Evolutionary conservation across 2,113 vertebrate species (phyloP), one percentile per base, ranked within the genome.

Genomic region (Crotophaga sulcirostris): DNA sequence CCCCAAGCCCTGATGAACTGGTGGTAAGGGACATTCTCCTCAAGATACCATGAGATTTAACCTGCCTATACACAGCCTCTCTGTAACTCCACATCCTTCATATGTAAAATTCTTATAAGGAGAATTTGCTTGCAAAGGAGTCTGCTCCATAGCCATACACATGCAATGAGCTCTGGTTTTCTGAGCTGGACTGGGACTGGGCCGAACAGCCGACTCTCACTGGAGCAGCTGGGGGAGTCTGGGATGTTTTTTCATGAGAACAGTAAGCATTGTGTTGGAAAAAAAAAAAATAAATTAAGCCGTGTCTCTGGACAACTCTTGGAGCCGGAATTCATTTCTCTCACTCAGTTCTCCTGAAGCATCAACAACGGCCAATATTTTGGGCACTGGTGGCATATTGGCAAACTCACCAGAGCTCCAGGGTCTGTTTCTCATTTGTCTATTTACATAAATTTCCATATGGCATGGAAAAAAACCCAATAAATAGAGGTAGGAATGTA

Each of bases 401-500:
- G 94, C 74, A 17, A 96, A 92, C 40, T 52, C 95, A 88, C 89
- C 89, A 96, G 60, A 68, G 79, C 87, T 93, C 91, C 72, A 21
- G 82, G 77, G 83, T 33, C 69, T 93, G 69, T 80, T 95, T 92
- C 93, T 97, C 95, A 93, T 97, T 87, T 91, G 79, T 49, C 9
- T 92, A 96, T 97, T 98, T 97, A 85, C 97, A 98, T 98, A 97
- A 97, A 97, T 97, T 97, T 97, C 87, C 97, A 97, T 96, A 54
- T 90, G 74, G 52, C 68, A 19, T n/a, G n/a, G 47, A 49, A 56
- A 92, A 79, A 87, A 94, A 90, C n/a, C n/a, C 92, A 95, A 87
- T 93, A 96, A 96, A 93, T 72, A 93, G 93, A 95, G 78, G 70
- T 63, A 78, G 75, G 38, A 72, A 94, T 82, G 59, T 63, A 52